Base-by-base conservation (phyloP, 2,888 invertebrate genomes). In the Clitarchus hookeri region DNA sequence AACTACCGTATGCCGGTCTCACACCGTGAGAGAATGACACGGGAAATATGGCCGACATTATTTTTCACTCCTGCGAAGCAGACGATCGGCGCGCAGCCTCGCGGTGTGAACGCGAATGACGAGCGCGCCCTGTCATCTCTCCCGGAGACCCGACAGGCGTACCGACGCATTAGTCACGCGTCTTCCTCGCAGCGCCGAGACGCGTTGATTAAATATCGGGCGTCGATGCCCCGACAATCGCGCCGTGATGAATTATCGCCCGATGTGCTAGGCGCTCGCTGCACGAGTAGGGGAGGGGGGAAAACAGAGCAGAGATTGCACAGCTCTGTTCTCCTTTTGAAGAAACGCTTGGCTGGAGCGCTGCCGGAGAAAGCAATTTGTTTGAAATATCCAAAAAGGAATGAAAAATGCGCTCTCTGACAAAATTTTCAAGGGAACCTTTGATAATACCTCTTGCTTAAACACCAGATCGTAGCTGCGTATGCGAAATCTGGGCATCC, bases 201-300 rank as follows among this genome's bases (percentile, higher is more conserved):
- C 65, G 65, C 65, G 65, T n/a, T 65, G 65, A 65, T 65, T 65
- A 65, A 65, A 65, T 65, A 65, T 65, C 65, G 65, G 65, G 23
- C 8, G 65, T 65, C 65, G 65, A 65, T 65, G 16, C 11, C n/a
- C 65, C 65, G 65, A n/a, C 23, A n/a, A 65, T 65, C 65, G 65
- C 65, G n/a, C 65, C 65, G 65, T 19, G 65, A 65, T 65, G 65
- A 65, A n/a, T 65, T 65, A 65, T 65, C 65, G 65, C n/a, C 8
- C 36, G 36, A 36, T 4, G 36, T 36, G 36, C 36, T 36, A 36
- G 36, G 36, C 36, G 36, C 36, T 36, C 36, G 36, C 4, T 36
- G 2, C 53, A 1, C 4, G 13, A 53, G 53, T 2, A 19, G 19
- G 13, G 53, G 65, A 8, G 65, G 65, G 23, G 8, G 11, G 65